Base-by-base conservation (phyloP, 2,113 vertebrate species). In the Muntiacus muntjak region DNA sequence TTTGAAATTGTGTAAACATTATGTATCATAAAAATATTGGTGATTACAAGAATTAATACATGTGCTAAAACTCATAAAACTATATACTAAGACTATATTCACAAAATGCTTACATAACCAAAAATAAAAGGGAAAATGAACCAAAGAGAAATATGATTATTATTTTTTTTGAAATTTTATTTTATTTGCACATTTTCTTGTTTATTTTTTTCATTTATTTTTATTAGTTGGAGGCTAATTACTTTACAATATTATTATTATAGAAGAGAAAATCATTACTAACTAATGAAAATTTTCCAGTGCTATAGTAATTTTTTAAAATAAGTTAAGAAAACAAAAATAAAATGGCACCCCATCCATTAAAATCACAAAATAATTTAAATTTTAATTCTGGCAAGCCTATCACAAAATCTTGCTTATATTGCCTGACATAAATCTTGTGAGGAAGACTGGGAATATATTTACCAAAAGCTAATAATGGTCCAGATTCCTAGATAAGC, bases 301-400 rank as follows among this genome's bases (percentile, higher is more conserved):
- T 2, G 10, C 26, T 55, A 21, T 89, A 97, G 52, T 55, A 84
- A 64, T 90, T 83, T 83, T 84, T 50, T 5, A 17, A 85, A 82
- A 43, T 67, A 86, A 90, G 7, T 81, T 47, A 13, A 54, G 57
- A 52, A 94, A 55, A 64, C 16, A 93, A 91, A 25, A 94, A 90
- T 55, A 21, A 93, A 93, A 64, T 57, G 5, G n/a, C 4, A 45
- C 21, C 23, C 79, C 13, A 60, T 16, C 60, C 25, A 91, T 55
- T 87, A 90, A 87, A 76, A 43, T 90, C 25, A 87, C 16, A 54
- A 88, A 94, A 55, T 79, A 90, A 95, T 78, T 94, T 93, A 81
- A 92, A 55, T 74, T 55, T 85, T 88, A 97, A 93, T 90, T 89
- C 47, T 89, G 28, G 5, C 14, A 64, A 83, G 16, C 14, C 21